Evolutionary conservation across 2,113 vertebrate species (phyloP).

Genomic region (Apistogramma diplotaenia): DNA sequence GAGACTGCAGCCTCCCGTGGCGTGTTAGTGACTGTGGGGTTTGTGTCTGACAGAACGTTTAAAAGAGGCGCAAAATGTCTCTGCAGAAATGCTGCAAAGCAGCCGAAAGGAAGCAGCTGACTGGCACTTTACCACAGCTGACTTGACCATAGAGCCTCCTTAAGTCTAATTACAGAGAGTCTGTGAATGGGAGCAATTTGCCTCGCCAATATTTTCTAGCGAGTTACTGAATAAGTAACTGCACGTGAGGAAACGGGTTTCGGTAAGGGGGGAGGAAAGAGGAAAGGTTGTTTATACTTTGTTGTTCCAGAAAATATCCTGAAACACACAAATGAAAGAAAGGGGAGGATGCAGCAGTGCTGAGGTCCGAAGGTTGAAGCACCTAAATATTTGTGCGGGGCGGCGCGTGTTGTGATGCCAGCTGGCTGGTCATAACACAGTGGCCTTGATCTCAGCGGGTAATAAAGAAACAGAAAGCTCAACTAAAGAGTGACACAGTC

Average conservation of each 20-base stretch:
- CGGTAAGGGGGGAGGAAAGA: neutral
- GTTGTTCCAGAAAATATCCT: neutral
- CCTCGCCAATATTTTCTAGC: constrained; percentile 42
- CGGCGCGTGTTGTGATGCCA: neutral
- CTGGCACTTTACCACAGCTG: constrained; percentile 20
- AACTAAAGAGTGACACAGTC: neutral
- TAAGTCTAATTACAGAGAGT: constrained; percentile 58
- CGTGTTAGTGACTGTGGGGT: neutral
- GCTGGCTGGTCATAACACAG: neutral
- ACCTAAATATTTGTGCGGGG: neutral
- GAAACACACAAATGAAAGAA: neutral
- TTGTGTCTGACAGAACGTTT: neutral
- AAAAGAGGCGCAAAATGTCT: neutral
- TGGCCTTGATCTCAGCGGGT: constrained; percentile 32
- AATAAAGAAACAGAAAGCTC: constrained; percentile 15
- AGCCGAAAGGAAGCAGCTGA: constrained; percentile 36
- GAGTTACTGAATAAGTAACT: constrained; percentile 32
- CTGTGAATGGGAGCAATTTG: constrained; percentile 51
- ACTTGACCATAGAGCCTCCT: constrained; percentile 10
- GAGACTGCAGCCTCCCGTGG: neutral
- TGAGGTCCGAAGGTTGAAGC: neutral
- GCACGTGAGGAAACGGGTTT: constrained; percentile 26
- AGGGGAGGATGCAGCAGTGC: neutral
- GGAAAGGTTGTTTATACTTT: neutral
- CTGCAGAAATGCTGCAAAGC: neutral